These are phyloP conservation scores for Passerculus sandwichensis DNA, from an alignment of 2,797 vertebrate species.

Conservation along the genomic window DNA sequence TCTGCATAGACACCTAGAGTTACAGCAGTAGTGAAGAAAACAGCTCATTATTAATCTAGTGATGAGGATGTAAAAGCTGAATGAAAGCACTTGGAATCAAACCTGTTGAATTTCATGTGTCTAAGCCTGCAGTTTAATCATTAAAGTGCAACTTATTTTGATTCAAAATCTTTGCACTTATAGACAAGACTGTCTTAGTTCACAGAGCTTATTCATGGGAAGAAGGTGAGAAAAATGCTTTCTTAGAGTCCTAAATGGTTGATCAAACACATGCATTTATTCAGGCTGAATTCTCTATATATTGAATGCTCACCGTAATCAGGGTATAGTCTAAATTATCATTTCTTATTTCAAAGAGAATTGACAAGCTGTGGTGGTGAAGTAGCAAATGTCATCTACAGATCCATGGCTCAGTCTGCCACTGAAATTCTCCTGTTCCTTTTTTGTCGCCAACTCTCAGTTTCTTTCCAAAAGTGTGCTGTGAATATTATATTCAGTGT, in stretches of 20 bases:
- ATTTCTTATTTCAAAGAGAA: too few species aligned
- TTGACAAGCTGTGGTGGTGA: background rate
- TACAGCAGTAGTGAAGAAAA: background rate
- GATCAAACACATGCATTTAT: background rate
- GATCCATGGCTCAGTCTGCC: background rate
- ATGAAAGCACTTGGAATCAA: background rate
- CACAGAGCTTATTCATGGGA: background rate
- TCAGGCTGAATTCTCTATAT: background rate
- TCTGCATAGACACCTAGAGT: background rate
- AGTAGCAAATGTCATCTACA: background rate
- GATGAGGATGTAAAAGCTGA: background rate
- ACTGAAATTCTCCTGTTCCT: background rate
- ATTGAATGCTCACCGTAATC: background rate
- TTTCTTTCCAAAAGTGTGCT: background rate
- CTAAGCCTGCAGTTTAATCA: background rate
- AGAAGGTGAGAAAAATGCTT: background rate
- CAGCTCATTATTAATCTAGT: background rate
- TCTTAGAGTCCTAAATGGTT: background rate
- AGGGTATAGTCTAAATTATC: too few species aligned
- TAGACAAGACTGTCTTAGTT: background rate
- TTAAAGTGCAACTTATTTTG: background rate
- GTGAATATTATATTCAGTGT: background rate
- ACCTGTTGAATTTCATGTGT: background rate
- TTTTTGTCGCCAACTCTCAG: background rate
- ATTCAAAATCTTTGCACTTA: background rate